phyloP scores from a whole-genome alignment of 1,140 invertebrate species.

The Eueides isabella region DNA sequence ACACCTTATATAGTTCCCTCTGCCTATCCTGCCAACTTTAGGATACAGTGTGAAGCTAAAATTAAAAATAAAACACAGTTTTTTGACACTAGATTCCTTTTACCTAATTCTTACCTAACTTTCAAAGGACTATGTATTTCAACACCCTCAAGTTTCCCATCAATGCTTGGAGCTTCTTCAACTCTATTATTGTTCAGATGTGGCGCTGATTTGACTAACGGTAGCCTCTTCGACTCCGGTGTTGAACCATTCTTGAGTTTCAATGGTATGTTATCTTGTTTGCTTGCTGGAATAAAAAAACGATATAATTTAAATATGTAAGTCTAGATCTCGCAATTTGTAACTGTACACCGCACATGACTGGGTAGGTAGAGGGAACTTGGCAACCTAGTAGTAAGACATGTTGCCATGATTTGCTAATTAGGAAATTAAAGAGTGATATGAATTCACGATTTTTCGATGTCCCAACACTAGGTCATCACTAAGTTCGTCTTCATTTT shows the following conservation, averaged over 20 bases:
- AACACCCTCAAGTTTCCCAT: slow-evolving; percentile 37
- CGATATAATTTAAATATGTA: no score
- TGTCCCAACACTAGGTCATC: no score
- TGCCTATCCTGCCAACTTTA: no score
- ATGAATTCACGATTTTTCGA: no score
- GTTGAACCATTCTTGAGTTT: slow-evolving; percentile 45
- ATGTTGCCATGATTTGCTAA: no score
- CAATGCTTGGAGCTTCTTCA: slow-evolving; percentile 34
- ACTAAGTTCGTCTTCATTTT: no score
- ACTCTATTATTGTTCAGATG: slow-evolving; percentile 66
- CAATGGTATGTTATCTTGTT: slow-evolving; percentile 41
- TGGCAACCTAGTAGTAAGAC: no score
- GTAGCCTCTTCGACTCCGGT: slow-evolving; percentile 56
- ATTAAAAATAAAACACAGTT: not conserved
- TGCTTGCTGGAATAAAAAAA: slow-evolving; percentile 34
- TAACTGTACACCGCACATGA: no score
- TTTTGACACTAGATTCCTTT: not conserved
- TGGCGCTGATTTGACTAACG: slow-evolving; percentile 65
- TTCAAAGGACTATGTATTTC: slow-evolving; percentile 29
- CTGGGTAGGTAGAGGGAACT: no score
- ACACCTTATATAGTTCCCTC: no score
- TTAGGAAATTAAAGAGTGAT: no score
- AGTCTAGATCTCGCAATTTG: no score
- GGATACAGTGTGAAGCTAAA: not conserved
- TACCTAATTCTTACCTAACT: not conserved